A percentile compares a stretch with the other conserved stretches of the same genome.
Evolutionary conservation across 1,140 invertebrate species (phyloP).

Genomic region (Drosophila serrata): DNA sequence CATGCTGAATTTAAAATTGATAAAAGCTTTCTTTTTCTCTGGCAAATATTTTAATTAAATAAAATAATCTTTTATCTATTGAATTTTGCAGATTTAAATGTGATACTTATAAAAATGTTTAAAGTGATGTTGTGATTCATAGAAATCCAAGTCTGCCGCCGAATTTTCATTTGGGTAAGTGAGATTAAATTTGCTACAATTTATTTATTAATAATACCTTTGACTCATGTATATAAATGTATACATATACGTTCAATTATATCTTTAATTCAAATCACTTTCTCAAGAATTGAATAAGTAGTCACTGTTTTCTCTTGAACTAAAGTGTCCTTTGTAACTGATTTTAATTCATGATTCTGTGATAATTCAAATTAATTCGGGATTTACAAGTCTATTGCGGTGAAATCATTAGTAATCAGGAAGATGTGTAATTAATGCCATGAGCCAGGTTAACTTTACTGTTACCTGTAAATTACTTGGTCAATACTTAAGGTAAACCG

Average conservation of each 20-base stretch:
- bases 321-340: no score
- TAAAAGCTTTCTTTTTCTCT: no score
- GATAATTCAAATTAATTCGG: constrained; percentile 2
- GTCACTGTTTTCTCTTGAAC: not conserved
- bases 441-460: not conserved
- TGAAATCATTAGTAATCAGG: not conserved
- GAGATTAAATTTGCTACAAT: not conserved
- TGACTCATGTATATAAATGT: no score
- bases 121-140: not conserved
- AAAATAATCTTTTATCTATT: not conserved
- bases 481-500: not conserved
- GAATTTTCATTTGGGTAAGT: not conserved
- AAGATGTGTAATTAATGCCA: not conserved
- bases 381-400: constrained; percentile 4
- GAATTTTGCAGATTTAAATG: not conserved
- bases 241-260: not conserved
- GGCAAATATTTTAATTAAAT: no score
- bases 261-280: not conserved
- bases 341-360: constrained; percentile 9
- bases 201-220: not conserved
- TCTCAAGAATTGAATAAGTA: not conserved
- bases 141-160: no score
- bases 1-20: no score
- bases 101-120: not conserved
- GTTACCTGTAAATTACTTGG: not conserved